A percentile compares a stretch with the other conserved stretches of the same genome.
Evolutionary conservation across 2,797 vertebrate genomes (phyloP).

Genomic region (Tragopan temminckii): DNA sequence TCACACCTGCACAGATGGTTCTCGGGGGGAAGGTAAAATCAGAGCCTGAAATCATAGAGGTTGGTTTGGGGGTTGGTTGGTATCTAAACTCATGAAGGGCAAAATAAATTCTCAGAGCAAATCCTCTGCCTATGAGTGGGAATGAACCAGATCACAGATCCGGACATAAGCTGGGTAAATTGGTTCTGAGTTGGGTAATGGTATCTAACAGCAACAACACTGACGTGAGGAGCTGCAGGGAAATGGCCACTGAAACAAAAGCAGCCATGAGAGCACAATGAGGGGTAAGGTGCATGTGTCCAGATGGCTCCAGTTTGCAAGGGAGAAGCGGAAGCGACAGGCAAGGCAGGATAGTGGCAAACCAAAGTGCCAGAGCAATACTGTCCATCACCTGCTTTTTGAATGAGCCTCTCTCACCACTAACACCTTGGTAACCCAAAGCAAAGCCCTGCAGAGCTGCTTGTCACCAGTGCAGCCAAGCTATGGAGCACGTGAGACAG

Average conservation of each 20-base stretch:
- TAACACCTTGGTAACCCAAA: background rate
- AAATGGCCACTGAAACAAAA: background rate
- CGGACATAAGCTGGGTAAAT: background rate
- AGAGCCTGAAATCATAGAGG: accelerated
- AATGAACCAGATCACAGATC: background rate
- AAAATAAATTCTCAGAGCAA: background rate
- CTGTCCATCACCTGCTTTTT: background rate
- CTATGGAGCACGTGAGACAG: accelerated
- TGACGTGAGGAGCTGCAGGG: background rate
- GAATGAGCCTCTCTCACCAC: accelerated
- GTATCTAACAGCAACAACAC: background rate
- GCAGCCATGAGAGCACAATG: background rate
- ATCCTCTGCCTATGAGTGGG: background rate
- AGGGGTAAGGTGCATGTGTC: background rate
- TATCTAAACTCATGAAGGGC: background rate
- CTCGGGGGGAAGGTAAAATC: background rate
- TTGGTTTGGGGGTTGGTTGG: background rate
- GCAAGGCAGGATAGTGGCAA: background rate
- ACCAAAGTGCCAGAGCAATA: background rate
- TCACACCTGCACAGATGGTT: background rate
- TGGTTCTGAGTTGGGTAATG: background rate
- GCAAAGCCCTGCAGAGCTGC: background rate
- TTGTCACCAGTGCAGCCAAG: background rate
- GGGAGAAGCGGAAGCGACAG: background rate
- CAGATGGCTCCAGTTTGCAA: background rate